Percentiles rank a stretch among this genome's conserved stretches.
Evolutionary conservation across 2,888 invertebrate genomes (phyloP).

Genomic region (Neoitamus cyanurus): DNA sequence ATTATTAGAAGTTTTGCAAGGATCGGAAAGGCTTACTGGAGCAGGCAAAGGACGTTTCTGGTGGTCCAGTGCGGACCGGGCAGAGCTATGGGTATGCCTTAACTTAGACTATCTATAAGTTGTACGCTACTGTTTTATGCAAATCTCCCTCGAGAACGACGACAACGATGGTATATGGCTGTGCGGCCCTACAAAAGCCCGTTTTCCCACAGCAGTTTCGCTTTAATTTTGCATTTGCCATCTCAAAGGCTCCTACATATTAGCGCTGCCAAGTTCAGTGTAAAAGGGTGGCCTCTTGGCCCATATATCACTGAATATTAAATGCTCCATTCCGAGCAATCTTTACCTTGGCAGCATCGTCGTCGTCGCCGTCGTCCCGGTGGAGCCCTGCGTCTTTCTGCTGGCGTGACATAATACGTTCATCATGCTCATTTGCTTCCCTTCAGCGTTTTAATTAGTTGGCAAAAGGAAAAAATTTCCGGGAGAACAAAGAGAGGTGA

Average conservation of each 20-base stretch:
- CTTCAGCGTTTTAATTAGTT: not conserved
- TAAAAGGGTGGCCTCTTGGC: not conserved
- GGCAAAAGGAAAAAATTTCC: not conserved
- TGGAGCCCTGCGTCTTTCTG: not conserved
- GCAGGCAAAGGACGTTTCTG: not conserved
- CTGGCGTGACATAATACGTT: not conserved
- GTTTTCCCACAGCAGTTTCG: not conserved
- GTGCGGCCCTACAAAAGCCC: not conserved
- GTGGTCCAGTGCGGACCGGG: not conserved
- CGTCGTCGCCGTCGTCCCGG: not conserved
- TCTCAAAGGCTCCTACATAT: not conserved
- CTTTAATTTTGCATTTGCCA: constrained; percentile 1
- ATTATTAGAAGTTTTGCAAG: not conserved
- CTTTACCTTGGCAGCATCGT: not conserved
- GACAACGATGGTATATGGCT: not conserved
- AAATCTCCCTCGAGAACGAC: not conserved
- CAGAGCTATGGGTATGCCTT: not conserved
- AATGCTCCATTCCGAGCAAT: not conserved
- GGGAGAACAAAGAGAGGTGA: not conserved
- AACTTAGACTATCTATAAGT: not conserved
- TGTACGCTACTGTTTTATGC: not conserved
- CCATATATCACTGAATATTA: constrained; percentile 5
- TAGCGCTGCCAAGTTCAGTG: not conserved
- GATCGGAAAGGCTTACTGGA: not conserved
- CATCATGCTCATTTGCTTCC: not conserved